Conservation (phyloP, 2,797 vertebrate species). For the Syncerus caffer region DNA sequence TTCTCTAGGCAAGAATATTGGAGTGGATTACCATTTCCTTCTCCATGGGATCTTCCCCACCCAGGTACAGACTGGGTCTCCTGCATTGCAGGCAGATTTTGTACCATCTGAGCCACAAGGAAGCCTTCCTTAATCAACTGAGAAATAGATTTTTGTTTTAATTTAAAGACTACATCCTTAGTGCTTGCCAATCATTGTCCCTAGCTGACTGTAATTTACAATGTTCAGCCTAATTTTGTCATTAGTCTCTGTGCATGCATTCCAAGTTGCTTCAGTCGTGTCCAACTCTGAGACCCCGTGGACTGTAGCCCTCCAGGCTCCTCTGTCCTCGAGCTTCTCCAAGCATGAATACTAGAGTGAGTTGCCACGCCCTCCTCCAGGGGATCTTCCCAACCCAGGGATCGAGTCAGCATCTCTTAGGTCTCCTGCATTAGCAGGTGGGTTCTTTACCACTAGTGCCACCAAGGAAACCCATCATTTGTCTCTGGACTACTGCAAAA, state of each 20-base stretch:
- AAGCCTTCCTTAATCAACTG: not conserved
- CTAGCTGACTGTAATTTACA: not conserved
- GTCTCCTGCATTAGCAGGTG: not conserved
- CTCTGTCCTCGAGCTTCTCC: not conserved
- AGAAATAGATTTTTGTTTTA: not conserved
- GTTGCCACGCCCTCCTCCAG: not conserved
- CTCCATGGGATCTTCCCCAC: not conserved
- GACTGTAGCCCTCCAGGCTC: not conserved
- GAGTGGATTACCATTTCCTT: not conserved
- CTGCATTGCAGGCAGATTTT: not conserved
- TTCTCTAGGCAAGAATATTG: not conserved
- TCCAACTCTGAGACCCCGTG: not conserved
- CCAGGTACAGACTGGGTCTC: not conserved
- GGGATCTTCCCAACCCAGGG: not conserved
- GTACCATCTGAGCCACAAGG: not conserved
- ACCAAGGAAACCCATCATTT: not conserved
- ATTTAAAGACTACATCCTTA: not conserved
- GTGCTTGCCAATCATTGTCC: not conserved
- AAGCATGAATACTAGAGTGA: not conserved
- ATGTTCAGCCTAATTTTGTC: not conserved
- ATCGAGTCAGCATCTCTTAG: not conserved
- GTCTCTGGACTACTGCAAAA: not conserved
- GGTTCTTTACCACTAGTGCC: not conserved
- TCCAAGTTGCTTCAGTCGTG: not conserved
- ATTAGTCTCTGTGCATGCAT: not conserved